Base-by-base conservation (phyloP, 2,113 vertebrate genomes). In the Rhinoderma darwinii region DNA sequence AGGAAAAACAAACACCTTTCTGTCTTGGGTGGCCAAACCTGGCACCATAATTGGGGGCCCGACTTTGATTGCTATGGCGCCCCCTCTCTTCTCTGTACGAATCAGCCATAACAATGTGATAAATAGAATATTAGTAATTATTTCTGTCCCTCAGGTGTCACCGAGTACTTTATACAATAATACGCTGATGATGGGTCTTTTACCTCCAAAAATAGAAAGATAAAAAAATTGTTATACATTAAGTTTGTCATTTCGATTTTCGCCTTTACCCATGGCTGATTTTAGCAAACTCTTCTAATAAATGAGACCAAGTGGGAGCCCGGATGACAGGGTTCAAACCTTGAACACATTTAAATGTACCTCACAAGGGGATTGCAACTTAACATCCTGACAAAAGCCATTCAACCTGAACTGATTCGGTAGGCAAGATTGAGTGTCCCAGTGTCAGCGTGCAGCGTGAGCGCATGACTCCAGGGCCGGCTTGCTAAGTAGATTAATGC, bases 261-360 rank as follows among this genome's bases (percentile, higher is more conserved):
- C 89, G 88, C 86, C 89, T 94, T 94, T 96, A 93, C 91, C 92
- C 94, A 92, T 92, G 93, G 91, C 93, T 93, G 93, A 14, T 50
- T 94, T 91, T 88, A 88, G 84, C 89, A 81, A 90, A 86, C 70
- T 75, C 32, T 92, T 88, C 88, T 86, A 5, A 70, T 88, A 94
- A 94, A 95, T 92, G 94, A 96, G 94, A 81, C 93, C 92, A 74
- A 66, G 86, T 11, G 93, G 93, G 93, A 94, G 90, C 27, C 25
- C 37, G 75, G 89, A 87, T 92, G 94, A 91, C 91, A 93, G 89
- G 88, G 90, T 88, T 73, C 88, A 89, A 90, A 87, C 72, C 84
- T 83, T 0, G 10, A 89, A 86, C 27, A 3, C 82, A 0, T 43
- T 88, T 84, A 15, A 12, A 75, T 47, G 82, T 35, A 66, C 84